Evolutionary conservation across 2,888 invertebrate species (phyloP).

Genomic region (Mythimna impura): DNA sequence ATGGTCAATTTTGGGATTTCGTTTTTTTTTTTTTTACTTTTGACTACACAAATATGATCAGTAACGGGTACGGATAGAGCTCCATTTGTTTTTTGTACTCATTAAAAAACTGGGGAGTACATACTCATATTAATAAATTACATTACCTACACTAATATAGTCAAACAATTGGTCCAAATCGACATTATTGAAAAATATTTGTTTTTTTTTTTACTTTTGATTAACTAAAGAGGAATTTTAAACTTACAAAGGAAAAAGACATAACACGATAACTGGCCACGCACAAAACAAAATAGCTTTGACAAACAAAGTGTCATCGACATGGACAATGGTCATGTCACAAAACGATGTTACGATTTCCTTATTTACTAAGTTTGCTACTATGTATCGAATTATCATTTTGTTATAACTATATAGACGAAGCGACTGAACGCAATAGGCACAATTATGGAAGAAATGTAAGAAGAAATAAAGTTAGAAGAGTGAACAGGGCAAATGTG

Average conservation of each 20-base stretch:
- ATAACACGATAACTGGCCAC: constrained; percentile 2
- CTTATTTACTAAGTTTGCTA: constrained; percentile 64
- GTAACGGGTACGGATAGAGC: no score
- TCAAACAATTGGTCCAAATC: no score
- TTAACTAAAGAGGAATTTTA: constrained; percentile 6
- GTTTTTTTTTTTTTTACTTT: no score
- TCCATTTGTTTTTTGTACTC: no score
- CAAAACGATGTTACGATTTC: constrained; percentile 62
- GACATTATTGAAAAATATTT: no score
- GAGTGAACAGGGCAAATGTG: constrained; percentile 16
- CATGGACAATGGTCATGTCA: constrained; percentile 60
- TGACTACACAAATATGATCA: no score
- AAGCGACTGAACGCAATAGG: constrained; percentile 19
- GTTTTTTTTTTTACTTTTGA: background rate
- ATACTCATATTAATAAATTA: no score
- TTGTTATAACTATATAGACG: constrained; percentile 57
- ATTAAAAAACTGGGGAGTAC: no score
- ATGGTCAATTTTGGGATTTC: no score
- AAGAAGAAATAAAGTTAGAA: constrained; percentile 36
- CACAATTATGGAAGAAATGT: constrained; percentile 34
- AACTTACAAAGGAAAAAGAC: background rate
- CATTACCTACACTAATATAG: no score
- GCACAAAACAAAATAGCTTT: constrained; percentile 9
- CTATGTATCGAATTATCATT: constrained; percentile 59
- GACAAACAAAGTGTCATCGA: constrained; percentile 25